Evolutionary conservation across 1,140 invertebrate species (phyloP), one percentile per base, ranked within the genome.

Genomic region (Drosophila teissieri): DNA sequence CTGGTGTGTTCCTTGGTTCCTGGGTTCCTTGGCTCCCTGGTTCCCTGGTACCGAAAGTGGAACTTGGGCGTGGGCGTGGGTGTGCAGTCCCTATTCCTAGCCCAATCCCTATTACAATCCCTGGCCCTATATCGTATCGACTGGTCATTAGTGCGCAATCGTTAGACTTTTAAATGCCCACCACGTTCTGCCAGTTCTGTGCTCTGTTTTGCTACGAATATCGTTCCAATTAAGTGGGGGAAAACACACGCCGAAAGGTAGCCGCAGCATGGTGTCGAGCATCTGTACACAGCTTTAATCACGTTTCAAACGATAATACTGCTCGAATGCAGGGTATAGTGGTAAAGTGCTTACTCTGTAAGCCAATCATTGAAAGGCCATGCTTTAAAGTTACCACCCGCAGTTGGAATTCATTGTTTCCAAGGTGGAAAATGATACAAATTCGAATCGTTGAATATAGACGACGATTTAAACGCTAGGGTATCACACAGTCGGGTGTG

Each of bases 91-190:
- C 51, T 62, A 53, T 37, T 44, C 48, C 44, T 44, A 45, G n/a
- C 27, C 24, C 39, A 52, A 81, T 55, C 34, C 61, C 51, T 70
- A 49, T 37, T 27, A 36, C 44, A 39, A 65, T 62, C 14, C 77
- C 19, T 48, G 57, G 64, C 49, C 79, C 85, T 89, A 88, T 73
- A 86, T 86, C 84, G 76, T 73, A 86, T 86, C 84, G 76, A 48
- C 45, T 76, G 75, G 75, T 78, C 83, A 86, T 86, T 86, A 86
- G 84, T 86, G 83, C 58, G 83, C 80, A 79, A 86, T 86, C 79
- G 83, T 86, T 88, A 83, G 85, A 69, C 65, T 73, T 77, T 83
- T 79, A 88, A 86, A 86, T 86, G 83, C 83, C 75, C 84, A 88
- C 75, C 83, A 79, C 83, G 80, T 82, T 83, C 52, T 63, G 44